phyloP scores from a whole-genome alignment of 2,797 vertebrate species.

The Acipenser ruthenus region DNA sequence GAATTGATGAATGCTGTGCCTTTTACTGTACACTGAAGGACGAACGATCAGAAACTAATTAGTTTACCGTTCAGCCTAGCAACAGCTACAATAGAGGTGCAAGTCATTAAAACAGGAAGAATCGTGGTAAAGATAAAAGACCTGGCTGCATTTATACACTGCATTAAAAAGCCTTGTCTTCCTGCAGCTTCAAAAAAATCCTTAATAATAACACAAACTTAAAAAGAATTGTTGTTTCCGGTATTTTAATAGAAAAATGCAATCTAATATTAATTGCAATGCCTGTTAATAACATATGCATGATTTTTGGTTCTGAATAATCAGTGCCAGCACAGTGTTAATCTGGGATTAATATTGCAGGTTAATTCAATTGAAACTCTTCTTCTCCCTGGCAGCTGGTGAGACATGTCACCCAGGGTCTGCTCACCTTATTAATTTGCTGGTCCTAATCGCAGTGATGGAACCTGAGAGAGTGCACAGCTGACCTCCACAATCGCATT shows the following conservation, averaged over 20 bases:
- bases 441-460: neutral
- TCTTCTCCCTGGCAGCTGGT: neutral
- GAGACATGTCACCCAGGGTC: neutral
- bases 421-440: slow-evolving; percentile 1
- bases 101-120: slow-evolving; percentile 30
- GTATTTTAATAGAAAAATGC: neutral
- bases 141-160: neutral
- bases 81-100: slow-evolving; percentile 30
- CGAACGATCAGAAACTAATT: slow-evolving; percentile 10
- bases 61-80: slow-evolving; percentile 6
- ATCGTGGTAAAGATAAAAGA: neutral
- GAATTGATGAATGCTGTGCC: slow-evolving; percentile 13
- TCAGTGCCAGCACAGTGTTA: slow-evolving; percentile 6
- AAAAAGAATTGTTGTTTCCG: too few relatives aligned
- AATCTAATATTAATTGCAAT: slow-evolving; percentile 5
- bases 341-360: slow-evolving; percentile 14
- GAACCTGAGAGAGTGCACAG: neutral
- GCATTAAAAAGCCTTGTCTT: neutral
- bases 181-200: slow-evolving; percentile 5
- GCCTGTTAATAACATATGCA: neutral
- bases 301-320: neutral
- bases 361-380: slow-evolving; percentile 11
- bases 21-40: slow-evolving; percentile 3
- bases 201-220: neutral
- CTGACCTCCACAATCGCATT: slow-evolving; percentile 11